phyloP scores from a whole-genome alignment of 2,797 vertebrate species.

The Stomatorhinus walkeri region DNA sequence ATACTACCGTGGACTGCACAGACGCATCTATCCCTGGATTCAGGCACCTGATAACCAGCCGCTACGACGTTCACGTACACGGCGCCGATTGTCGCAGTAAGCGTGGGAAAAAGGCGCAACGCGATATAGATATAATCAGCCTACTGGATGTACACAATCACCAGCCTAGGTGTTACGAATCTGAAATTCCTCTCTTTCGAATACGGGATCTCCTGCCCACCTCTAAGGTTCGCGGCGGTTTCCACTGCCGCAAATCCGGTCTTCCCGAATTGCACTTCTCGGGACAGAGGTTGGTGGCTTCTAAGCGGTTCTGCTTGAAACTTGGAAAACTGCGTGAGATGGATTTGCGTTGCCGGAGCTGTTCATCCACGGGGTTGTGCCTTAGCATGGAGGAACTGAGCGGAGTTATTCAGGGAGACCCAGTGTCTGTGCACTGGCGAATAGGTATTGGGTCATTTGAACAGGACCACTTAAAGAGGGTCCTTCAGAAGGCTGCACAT shows the following conservation, averaged over 20 bases:
- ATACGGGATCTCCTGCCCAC: conserved; percentile 53
- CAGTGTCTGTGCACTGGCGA: conserved; percentile 54
- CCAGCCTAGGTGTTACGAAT: conserved; percentile 41
- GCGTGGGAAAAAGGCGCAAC: conserved; percentile 45
- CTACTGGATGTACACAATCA: conserved; percentile 37
- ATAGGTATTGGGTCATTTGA: conserved; percentile 55
- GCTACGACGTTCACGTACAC: conserved; percentile 57
- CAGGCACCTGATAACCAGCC: conserved; percentile 58
- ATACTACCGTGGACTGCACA: conserved; percentile 54
- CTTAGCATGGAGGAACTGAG: background rate
- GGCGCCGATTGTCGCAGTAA: conserved; percentile 55
- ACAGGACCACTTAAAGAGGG: conserved; percentile 45
- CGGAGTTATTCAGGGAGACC: conserved; percentile 18
- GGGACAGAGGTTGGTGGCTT: conserved; percentile 46
- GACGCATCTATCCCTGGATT: conserved; percentile 35
- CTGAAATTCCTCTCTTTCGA: conserved; percentile 44
- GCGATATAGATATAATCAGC: conserved; percentile 64
- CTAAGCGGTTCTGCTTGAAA: conserved; percentile 52
- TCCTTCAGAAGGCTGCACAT: conserved; percentile 43
- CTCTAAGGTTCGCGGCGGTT: background rate
- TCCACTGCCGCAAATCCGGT: conserved; percentile 47
- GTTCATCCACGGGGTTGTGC: conserved; percentile 17
- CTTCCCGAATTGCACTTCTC: conserved; percentile 48
- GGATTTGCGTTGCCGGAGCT: conserved; percentile 51
- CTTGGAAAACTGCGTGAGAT: conserved; percentile 49